A percentile compares a stretch with the other conserved stretches of the same genome.
Evolutionary conservation across 2,797 vertebrate genomes (phyloP).

Genomic region (Iguana delicatissima): DNA sequence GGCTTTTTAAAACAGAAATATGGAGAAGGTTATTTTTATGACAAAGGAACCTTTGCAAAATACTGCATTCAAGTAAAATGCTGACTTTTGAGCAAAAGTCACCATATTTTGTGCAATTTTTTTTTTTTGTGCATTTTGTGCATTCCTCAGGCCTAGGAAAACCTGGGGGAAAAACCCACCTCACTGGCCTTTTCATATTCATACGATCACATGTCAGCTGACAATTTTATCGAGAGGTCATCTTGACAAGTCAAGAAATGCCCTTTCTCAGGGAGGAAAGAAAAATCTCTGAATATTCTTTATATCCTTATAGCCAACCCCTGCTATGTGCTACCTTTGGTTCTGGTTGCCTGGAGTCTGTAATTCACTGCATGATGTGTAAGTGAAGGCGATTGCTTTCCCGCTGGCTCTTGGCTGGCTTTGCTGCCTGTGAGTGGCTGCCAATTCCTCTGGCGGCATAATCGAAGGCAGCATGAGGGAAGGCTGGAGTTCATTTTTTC

Average conservation of each 20-base stretch:
- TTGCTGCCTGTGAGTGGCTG: not conserved
- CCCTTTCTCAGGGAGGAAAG: not conserved
- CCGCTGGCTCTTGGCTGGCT: constrained; percentile 8
- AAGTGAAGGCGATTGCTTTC: constrained; percentile 10
- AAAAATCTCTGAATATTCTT: not conserved
- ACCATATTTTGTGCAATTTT: no score
- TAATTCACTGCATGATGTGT: constrained; percentile 22
- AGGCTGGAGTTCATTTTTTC: constrained; percentile 42
- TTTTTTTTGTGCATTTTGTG: not conserved
- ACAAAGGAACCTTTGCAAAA: no score
- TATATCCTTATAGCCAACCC: not conserved
- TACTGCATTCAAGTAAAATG: no score
- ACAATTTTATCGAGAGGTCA: no score
- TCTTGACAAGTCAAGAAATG: no score
- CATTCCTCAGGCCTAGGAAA: not conserved
- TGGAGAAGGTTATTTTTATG: no score
- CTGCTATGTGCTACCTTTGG: not conserved
- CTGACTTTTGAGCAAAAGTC: no score
- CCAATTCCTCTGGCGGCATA: constrained; percentile 14
- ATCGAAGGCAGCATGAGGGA: not conserved
- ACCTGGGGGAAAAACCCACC: no score
- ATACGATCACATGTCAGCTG: no score
- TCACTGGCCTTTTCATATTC: no score
- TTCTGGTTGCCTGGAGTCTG: not conserved
- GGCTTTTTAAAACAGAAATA: no score